Conservation (phyloP, 2,888 invertebrate genomes). For the Mythimna pallens region DNA sequence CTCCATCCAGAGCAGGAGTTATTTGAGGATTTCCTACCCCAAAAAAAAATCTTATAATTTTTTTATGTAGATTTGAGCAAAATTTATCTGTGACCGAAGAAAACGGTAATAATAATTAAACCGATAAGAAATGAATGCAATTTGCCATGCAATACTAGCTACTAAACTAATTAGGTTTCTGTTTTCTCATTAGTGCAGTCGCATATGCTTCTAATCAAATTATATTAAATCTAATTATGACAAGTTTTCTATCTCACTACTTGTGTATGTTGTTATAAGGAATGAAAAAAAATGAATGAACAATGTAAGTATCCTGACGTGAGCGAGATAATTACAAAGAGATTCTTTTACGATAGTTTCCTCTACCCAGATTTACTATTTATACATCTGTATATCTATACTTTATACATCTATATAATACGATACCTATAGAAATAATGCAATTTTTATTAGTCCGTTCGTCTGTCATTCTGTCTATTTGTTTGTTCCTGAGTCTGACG, state of each 20-base stretch:
- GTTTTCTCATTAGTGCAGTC: constrained; percentile 19
- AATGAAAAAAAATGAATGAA: too few relatives aligned
- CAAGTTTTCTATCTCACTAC: not conserved
- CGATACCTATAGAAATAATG: too few relatives aligned
- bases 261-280: not conserved
- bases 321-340: constrained; percentile 5
- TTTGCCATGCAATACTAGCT: not conserved
- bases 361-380: constrained; percentile 10
- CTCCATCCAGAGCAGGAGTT: too few relatives aligned
- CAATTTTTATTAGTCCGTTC: too few relatives aligned
- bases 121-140: not conserved
- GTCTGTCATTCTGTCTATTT: too few relatives aligned
- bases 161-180: constrained; percentile 9
- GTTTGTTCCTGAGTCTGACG: too few relatives aligned
- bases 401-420: too few relatives aligned
- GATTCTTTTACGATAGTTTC: constrained; percentile 14
- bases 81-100: not conserved
- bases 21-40: too few relatives aligned
- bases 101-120: not conserved
- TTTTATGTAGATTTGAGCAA: not conserved
- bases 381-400: not conserved
- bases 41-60: too few relatives aligned
- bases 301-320: too few relatives aligned
- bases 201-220: constrained; percentile 10
- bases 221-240: not conserved